Percentiles rank a stretch among this genome's conserved stretches.
phyloP scores from a whole-genome alignment of 2,888 invertebrate species.

The Sinotaia quadrata region DNA sequence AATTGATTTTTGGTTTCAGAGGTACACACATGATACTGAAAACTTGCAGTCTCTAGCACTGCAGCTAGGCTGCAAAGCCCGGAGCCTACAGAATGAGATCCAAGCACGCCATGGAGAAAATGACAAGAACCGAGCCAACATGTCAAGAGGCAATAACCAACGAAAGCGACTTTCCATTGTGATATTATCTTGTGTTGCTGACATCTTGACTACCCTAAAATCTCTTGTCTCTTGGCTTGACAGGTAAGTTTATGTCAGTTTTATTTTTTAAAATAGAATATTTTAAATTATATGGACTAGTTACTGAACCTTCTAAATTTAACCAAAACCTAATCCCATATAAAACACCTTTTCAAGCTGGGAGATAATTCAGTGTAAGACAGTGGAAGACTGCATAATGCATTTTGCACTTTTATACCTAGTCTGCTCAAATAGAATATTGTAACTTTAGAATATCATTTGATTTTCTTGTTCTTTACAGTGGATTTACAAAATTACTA shows the following conservation, averaged over 20 bases:
- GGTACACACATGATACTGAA: slow-evolving; percentile 91
- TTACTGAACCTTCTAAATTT: no score
- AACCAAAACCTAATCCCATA: no score
- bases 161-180: slow-evolving; percentile 49
- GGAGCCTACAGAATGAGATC: slow-evolving; percentile 83
- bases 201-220: slow-evolving; percentile 87
- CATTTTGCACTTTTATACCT: no score
- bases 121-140: slow-evolving; percentile 59
- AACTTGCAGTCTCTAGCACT: slow-evolving; percentile 91
- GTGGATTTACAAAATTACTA: no score
- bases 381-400: no score
- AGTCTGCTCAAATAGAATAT: no score
- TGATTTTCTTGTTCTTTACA: no score
- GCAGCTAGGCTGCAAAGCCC: slow-evolving; percentile 86
- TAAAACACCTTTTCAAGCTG: no score
- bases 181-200: slow-evolving; percentile 86
- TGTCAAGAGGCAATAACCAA: slow-evolving; percentile 36
- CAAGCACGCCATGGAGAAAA: slow-evolving; percentile 74
- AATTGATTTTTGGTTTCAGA: slow-evolving; percentile 76
- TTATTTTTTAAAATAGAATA: not conserved
- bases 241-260: slow-evolving; percentile 75
- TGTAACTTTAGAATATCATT: no score
- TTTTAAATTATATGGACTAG: no score
- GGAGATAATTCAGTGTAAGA: no score
- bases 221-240: slow-evolving; percentile 93